phyloP scores from a whole-genome alignment of 2,113 vertebrate species.

The Poeciliopsis prolifica region DNA sequence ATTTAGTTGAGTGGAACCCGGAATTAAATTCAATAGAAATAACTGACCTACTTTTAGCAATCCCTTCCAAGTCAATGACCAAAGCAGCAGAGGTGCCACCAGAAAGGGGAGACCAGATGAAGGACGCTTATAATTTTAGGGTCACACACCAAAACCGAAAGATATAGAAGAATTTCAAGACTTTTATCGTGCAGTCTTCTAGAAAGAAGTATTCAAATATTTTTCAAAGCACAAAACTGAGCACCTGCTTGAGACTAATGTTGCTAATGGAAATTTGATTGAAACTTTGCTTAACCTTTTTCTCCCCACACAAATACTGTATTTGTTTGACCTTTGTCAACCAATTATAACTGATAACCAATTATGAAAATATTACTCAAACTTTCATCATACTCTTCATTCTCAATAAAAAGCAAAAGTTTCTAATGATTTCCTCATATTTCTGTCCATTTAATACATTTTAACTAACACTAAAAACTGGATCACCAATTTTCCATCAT shows the following conservation, averaged over 20 bases:
- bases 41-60: neutral
- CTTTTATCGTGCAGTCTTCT: neutral
- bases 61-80: neutral
- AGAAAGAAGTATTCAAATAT: too few species aligned
- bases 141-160: neutral
- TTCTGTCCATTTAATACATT: conserved; percentile 3
- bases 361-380: too few species aligned
- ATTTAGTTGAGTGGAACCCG: neutral
- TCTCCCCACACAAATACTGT: neutral
- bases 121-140: neutral
- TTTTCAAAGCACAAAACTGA: too few species aligned
- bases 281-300: neutral
- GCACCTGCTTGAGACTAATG: too few species aligned
- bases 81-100: neutral
- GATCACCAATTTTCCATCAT: conserved; percentile 1
- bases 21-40: neutral
- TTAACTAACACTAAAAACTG: conserved; percentile 1
- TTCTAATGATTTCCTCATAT: neutral
- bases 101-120: neutral
- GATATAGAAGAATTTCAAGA: neutral
- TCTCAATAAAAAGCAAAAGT: neutral
- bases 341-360: neutral
- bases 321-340: neutral
- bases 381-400: neutral
- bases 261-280: neutral